Conservation (phyloP, 2,797 vertebrate species). For the Pangasius mekongensis region DNA sequence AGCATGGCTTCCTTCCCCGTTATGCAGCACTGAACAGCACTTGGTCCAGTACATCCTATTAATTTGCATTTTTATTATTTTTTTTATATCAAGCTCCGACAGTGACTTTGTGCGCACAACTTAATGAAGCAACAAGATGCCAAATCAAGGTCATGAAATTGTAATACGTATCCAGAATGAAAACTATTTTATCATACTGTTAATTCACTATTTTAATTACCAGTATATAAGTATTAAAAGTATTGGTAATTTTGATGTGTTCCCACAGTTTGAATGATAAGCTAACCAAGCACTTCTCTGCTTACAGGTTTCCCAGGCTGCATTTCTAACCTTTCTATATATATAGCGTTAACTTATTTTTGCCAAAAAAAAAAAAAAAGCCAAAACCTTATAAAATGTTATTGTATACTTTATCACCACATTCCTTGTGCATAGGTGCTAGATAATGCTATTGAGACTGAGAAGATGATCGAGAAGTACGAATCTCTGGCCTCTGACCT, state of each 20-base stretch:
- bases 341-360: neutral
- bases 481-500: slow-evolving; percentile 95
- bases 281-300: neutral
- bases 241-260: neutral
- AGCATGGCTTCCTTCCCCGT: neutral
- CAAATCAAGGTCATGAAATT: neutral
- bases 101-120: neutral
- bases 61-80: neutral
- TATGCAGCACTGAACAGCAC: neutral
- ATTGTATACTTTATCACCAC: neutral
- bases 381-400: neutral
- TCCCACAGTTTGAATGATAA: neutral
- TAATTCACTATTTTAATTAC: neutral
- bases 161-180: neutral
- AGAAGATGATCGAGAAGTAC: slow-evolving; percentile 97
- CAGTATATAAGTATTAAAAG: neutral
- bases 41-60: neutral
- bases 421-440: slow-evolving; percentile 78
- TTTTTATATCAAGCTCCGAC: neutral
- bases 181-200: neutral
- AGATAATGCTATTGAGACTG: slow-evolving; percentile 93
- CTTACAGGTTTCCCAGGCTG: neutral
- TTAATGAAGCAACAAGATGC: neutral
- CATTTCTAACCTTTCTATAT: neutral
- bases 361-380: neutral